Conservation (phyloP, 1,140 invertebrate species). For the Ylistrum balloti region DNA sequence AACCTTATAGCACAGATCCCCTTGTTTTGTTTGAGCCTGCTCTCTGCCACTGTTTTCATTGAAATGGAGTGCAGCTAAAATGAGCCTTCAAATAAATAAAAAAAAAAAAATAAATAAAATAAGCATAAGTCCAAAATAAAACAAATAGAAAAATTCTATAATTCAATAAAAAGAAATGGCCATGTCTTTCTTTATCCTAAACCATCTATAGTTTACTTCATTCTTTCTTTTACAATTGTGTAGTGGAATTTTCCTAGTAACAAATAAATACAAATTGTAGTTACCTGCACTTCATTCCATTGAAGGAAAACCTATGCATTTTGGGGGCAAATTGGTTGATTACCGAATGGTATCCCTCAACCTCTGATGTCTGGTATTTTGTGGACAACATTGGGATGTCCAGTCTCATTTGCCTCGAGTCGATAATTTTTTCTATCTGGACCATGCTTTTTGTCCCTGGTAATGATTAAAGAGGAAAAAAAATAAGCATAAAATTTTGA, state of each 20-base stretch:
- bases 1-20: not conserved
- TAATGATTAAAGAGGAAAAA: no score
- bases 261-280: not conserved
- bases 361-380: constrained; percentile 59
- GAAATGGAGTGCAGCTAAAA: not conserved
- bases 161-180: no score
- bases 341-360: constrained; percentile 60
- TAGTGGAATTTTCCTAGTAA: no score
- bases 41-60: not conserved
- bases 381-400: constrained; percentile 61
- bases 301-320: constrained; percentile 62
- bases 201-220: no score
- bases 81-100: not conserved
- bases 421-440: constrained; percentile 47
- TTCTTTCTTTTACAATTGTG: no score
- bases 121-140: no score
- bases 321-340: constrained; percentile 61
- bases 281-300: constrained; percentile 64
- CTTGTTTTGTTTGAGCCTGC: not conserved
- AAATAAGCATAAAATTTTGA: not conserved
- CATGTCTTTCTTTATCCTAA: no score
- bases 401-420: constrained; percentile 46
- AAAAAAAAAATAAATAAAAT: no score
- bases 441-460: constrained; percentile 56
- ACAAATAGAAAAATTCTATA: no score